Evolutionary conservation across 2,113 vertebrate species (phyloP).

Genomic region (Arizona elegans): DNA sequence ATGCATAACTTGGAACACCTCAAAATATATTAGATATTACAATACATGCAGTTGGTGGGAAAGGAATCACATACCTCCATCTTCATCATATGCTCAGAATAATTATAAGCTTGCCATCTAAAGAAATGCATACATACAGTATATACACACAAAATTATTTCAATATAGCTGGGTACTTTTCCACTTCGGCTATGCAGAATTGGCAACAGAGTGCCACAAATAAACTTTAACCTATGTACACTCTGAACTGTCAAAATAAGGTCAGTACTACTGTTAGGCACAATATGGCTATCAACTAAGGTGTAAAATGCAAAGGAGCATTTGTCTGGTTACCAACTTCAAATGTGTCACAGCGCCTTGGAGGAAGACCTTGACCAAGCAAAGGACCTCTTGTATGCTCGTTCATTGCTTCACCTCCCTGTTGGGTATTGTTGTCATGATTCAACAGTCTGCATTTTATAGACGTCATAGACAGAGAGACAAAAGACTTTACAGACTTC

Average conservation of each 20-base stretch:
- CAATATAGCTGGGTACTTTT: not conserved
- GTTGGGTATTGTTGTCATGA: not conserved
- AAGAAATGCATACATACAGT: not conserved
- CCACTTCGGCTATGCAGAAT: not conserved
- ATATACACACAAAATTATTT: not conserved
- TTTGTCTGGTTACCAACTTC: not conserved
- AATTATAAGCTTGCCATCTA: not conserved
- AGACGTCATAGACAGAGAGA: too few species aligned
- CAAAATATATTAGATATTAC: not conserved
- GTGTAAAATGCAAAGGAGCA: not conserved
- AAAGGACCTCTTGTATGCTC: not conserved
- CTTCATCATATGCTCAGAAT: not conserved
- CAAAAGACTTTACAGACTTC: not conserved
- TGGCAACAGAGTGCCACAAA: not conserved
- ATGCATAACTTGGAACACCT: not conserved
- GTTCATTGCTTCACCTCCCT: not conserved
- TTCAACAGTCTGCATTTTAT: not conserved
- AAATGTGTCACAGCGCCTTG: not conserved
- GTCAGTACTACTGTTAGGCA: not conserved
- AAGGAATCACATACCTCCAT: not conserved
- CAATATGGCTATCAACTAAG: not conserved
- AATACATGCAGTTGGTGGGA: not conserved
- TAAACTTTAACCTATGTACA: not conserved
- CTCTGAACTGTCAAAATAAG: not conserved
- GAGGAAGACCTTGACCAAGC: not conserved